Evolutionary conservation across 2,888 invertebrate species (phyloP).

Genomic region (Ypsolopha sequella): DNA sequence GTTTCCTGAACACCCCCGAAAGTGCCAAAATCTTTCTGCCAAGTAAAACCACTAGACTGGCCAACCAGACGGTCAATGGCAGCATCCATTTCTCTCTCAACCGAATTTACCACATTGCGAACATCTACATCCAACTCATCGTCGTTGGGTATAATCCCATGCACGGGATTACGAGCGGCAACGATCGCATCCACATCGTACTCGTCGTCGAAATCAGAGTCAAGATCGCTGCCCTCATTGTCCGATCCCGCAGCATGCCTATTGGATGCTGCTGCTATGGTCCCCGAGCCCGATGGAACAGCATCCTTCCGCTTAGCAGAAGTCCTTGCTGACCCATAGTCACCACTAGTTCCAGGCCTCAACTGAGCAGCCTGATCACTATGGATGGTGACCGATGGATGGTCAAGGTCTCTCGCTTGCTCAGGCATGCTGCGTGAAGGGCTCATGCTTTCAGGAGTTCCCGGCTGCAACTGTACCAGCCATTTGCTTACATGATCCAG

Average conservation of each 20-base stretch:
- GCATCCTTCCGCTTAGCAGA: neutral
- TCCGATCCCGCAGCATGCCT: neutral
- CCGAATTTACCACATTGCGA: neutral
- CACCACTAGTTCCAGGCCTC: neutral
- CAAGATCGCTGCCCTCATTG: neutral
- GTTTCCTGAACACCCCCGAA: constrained; percentile 13
- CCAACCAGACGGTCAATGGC: constrained; percentile 4
- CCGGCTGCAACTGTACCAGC: neutral
- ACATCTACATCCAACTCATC: neutral
- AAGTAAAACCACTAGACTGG: neutral
- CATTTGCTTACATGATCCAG: neutral
- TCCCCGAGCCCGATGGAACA: neutral
- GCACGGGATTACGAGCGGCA: neutral
- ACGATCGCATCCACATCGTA: neutral
- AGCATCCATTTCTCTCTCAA: constrained; percentile 11
- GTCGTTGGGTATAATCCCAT: neutral
- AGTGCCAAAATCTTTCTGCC: constrained; percentile 9
- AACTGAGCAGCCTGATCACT: neutral
- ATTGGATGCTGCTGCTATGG: neutral
- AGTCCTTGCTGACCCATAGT: neutral
- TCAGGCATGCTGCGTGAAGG: neutral
- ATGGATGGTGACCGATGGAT: neutral
- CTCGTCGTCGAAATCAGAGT: neutral
- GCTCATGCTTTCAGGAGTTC: neutral
- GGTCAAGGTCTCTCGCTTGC: neutral